These are phyloP conservation scores for Etheostoma nigrum DNA, from an alignment of 2,797 vertebrate genomes.

Conservation along the genomic window DNA sequence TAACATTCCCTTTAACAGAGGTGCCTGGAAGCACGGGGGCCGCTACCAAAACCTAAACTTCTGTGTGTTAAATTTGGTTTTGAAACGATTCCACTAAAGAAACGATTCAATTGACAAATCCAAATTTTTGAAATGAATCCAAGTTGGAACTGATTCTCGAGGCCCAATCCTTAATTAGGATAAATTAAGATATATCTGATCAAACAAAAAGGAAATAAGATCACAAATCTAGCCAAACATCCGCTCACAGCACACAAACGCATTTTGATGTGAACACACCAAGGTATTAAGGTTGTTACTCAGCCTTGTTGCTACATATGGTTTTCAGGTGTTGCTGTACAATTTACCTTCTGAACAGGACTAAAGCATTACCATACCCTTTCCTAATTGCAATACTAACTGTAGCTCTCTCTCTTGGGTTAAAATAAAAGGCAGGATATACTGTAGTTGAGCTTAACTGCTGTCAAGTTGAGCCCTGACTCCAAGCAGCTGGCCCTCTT, in stretches of 20 bases:
- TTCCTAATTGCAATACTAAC: neutral
- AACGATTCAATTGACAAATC: too few species aligned
- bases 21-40: too few species aligned
- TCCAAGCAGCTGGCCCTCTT: slow-evolving; percentile 53
- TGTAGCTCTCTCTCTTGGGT: neutral
- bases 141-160: too few species aligned
- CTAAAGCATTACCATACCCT: neutral
- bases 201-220: slow-evolving; percentile 5
- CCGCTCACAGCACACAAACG: too few species aligned
- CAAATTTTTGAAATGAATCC: too few species aligned
- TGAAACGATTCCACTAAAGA: too few species aligned
- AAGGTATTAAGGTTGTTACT: neutral
- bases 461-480: slow-evolving; percentile 31
- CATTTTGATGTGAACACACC: neutral
- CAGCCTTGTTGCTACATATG: neutral
- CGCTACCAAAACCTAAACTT: too few species aligned
- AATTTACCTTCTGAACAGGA: neutral
- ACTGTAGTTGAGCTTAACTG: slow-evolving; percentile 14
- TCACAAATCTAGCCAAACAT: neutral
- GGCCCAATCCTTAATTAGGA: too few species aligned
- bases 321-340: neutral
- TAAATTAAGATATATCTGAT: too few species aligned
- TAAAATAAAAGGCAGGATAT: neutral
- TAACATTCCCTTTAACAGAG: too few species aligned
- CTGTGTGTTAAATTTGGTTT: too few species aligned